phyloP scores from a whole-genome alignment of 2,888 invertebrate species.

The Melanophora roralis region DNA sequence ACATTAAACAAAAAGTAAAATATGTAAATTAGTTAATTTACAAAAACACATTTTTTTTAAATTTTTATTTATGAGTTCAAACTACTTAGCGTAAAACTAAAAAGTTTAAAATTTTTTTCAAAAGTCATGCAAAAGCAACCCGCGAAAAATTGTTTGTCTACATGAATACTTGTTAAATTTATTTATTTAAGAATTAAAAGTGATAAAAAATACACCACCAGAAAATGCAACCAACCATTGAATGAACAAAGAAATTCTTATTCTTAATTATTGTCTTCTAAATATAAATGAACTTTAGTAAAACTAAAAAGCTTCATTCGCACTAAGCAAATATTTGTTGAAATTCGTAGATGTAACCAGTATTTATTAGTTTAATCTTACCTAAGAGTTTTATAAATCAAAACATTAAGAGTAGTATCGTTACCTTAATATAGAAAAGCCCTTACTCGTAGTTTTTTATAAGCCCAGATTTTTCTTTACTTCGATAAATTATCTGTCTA shows the following conservation, averaged over 20 bases:
- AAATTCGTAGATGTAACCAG: too few relatives aligned
- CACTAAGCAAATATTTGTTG: too few relatives aligned
- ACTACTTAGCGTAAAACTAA: conserved; percentile 9
- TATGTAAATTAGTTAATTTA: background rate
- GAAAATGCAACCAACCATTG: conserved; percentile 40
- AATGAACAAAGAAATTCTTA: conserved; percentile 38
- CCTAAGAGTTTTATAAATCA: too few relatives aligned
- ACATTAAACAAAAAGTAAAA: too few relatives aligned
- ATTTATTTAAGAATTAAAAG: conserved; percentile 28
- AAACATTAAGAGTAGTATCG: too few relatives aligned
- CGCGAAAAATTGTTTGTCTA: conserved; percentile 22
- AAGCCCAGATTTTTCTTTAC: too few relatives aligned
- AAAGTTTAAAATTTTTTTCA: background rate
- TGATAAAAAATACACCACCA: background rate
- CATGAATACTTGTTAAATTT: conserved; percentile 4
- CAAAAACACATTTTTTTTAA: conserved; percentile 4
- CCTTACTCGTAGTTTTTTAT: too few relatives aligned
- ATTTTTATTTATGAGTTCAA: conserved; percentile 53
- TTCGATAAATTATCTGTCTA: too few relatives aligned
- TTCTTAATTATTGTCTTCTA: background rate
- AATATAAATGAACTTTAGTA: background rate
- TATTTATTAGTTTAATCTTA: too few relatives aligned
- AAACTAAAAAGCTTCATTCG: conserved; percentile 21
- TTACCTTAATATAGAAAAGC: too few relatives aligned
- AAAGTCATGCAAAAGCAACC: conserved; percentile 37